Evolutionary conservation across 53 echinoderm and acorn worm genomes (phyloP), one percentile per base, ranked within the genome.

Genomic region (Henricia sp.): DNA sequence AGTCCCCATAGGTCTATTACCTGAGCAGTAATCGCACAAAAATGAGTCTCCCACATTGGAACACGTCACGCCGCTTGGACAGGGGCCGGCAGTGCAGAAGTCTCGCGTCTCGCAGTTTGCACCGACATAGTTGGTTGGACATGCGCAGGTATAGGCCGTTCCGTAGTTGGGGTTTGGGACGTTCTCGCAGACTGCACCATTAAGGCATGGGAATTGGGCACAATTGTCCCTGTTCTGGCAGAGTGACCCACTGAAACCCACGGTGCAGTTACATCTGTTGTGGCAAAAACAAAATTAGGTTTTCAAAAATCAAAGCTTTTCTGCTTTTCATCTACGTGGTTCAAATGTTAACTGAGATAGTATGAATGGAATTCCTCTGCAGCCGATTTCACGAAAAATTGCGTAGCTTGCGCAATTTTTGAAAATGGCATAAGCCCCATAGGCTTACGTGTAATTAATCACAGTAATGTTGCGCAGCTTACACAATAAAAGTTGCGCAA

Each of bases 11-110:
- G n/a, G n/a, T n/a, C n/a, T n/a, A n/a, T 88, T 76, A 94, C 99
- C 67, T 20, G 72, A 68, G 84, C 99, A 97, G 73, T 86, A 92
- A 44, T 97, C 67, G 53, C 99, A 97, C 17, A 74, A 82, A 51
- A 97, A 97, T 4, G 90, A 88, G 11, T 83, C 62, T 41, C 34
- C 77, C 3, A 67, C 28, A 62, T 94, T 94, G 2, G 88, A 40
- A 72, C 99, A 97, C 0, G 84, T 72, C 37, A 97, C 89, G 11
- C 58, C 76, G 13, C 27, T n/a, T 1, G 87, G 92, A 52, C 99
- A 97, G 16, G 99, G 99, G 36, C 39, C 27, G 4, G 54, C 71
- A 6, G 77, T 62, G 28, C 99, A 97, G 77, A 88, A 90, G 72
- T 94, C 92, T 43, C 86, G 74, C 0, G 57, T 30, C 90, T 97